Percentiles rank a stretch among this genome's conserved stretches.
These are phyloP conservation scores for Labeo rohita DNA, from an alignment of 2,113 vertebrate species.

Conservation along the genomic window DNA sequence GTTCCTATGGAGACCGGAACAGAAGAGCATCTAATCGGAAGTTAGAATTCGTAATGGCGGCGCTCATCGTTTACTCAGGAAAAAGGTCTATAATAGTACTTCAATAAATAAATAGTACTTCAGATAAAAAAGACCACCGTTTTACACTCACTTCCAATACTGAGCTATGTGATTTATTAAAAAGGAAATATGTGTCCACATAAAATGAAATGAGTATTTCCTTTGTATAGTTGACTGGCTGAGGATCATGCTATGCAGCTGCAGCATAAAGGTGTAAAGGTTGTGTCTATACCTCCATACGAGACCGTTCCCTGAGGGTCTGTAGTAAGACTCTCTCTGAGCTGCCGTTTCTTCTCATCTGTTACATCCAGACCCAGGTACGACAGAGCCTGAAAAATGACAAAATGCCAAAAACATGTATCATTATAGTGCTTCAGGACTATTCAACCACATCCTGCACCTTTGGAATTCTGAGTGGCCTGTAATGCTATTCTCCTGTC, in stretches of 20 bases:
- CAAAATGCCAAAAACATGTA: background rate
- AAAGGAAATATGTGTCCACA: background rate
- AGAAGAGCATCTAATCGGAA: too few relatives aligned
- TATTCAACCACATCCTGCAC: background rate
- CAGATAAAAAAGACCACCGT: background rate
- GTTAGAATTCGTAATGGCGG: too few relatives aligned
- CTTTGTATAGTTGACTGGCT: background rate
- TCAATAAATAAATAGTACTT: background rate
- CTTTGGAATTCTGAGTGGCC: background rate
- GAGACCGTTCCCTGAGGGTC: conserved; percentile 89
- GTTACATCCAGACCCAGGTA: conserved; percentile 84
- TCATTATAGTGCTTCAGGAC: background rate
- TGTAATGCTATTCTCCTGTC: background rate
- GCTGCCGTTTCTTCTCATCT: conserved; percentile 81
- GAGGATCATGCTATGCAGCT: background rate
- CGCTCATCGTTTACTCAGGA: too few relatives aligned
- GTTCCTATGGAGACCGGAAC: too few relatives aligned
- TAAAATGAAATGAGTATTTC: background rate
- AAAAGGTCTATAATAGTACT: too few relatives aligned
- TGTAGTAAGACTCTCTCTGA: conserved; percentile 79
- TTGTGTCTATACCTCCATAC: conserved; percentile 80
- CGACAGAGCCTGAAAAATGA: conserved; percentile 77
- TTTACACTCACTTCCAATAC: background rate
- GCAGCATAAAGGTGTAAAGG: background rate
- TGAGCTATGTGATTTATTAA: background rate